Percentiles rank a stretch among this genome's conserved stretches.
phyloP scores from a whole-genome alignment of 2,797 vertebrate genomes.

The Rhinatrema bivittatum region DNA sequence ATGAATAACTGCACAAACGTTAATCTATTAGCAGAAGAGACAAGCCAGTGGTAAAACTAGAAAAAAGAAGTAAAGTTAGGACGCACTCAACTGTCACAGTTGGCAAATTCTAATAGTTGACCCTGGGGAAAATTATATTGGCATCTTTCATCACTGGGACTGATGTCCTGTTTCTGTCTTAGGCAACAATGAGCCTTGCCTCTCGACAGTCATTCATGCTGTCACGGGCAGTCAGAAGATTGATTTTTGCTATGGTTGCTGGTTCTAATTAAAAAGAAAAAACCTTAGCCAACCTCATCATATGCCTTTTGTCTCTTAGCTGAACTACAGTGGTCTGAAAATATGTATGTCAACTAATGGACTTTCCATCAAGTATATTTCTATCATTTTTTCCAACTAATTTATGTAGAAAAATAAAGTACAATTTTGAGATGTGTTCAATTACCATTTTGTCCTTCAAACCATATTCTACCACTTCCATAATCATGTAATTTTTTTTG shows the following conservation, averaged over 20 bases:
- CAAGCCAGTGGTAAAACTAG: background rate
- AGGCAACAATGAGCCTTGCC: constrained; percentile 9
- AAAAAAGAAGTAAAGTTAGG: constrained; percentile 3
- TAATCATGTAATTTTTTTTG: background rate
- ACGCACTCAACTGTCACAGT: background rate
- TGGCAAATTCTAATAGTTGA: constrained; percentile 4
- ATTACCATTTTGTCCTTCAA: constrained; percentile 9
- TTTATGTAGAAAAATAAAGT: background rate
- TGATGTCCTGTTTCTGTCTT: constrained; percentile 12
- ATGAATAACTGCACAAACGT: background rate
- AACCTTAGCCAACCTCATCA: constrained; percentile 22
- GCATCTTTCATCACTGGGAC: constrained; percentile 18
- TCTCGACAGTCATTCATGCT: constrained; percentile 8
- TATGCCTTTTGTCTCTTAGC: constrained; percentile 1
- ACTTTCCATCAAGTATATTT: constrained; percentile 1
- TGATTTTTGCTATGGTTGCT: background rate
- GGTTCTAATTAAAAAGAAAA: constrained; percentile 18
- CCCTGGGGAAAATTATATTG: constrained; percentile 8
- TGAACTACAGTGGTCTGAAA: background rate
- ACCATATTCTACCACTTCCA: background rate
- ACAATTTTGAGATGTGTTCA: constrained; percentile 1
- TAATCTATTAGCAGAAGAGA: background rate
- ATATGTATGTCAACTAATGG: constrained; percentile 3
- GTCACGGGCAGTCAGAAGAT: constrained; percentile 1
- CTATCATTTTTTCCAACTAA: background rate